Base-by-base conservation (phyloP, 2,797 vertebrate species). In the Cynodonichthys magdalenae region DNA sequence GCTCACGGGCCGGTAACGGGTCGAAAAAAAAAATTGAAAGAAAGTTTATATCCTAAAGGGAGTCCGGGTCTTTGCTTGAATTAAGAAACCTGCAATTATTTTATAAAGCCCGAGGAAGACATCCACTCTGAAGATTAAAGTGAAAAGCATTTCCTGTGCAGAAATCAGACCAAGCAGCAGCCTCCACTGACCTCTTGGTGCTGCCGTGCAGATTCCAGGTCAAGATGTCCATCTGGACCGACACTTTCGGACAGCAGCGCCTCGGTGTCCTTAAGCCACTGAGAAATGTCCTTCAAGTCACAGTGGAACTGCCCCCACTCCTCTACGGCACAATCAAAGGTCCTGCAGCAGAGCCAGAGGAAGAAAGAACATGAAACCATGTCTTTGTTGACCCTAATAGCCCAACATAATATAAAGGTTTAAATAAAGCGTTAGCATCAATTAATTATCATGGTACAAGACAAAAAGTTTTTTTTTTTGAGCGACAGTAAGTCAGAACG, bases 261-360 rank as follows among this genome's bases (percentile, higher is more conserved):
- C 78, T 99, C 96, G 0, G 95, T 92, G 69, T 98, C 94, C 0
- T 78, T 85, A 69, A 96, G 66, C 97, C 97, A 97, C 84, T 95
- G 95, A 9, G 89, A 92, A 28, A 99, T 81, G 69, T 99, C 96
- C 1, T 88, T 96, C 60, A 96, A 89, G 63, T 98, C 95, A 42
- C 94, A 94, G 69, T 98, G 96, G 79, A 99, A 97, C 71, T 93
- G 95, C 27, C 94, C 92, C 96, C 97, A 98, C 5, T 90, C 94
- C 82, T 98, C 96, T 1, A 96, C 0, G 0, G 95, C 92, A 5
- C 90, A 88, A 39, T 97, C 96, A 45, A 96, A 97, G 63, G 72
- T 83, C 84, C 94, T 94, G 76, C 53, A 65, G 31, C 42, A 59
- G 3, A 46, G 62, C 45, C 60, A n/a, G n/a, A 15, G 24, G 2